Evolutionary conservation across 2,888 invertebrate species (phyloP).

Genomic region (Lithophane semibrunnea): DNA sequence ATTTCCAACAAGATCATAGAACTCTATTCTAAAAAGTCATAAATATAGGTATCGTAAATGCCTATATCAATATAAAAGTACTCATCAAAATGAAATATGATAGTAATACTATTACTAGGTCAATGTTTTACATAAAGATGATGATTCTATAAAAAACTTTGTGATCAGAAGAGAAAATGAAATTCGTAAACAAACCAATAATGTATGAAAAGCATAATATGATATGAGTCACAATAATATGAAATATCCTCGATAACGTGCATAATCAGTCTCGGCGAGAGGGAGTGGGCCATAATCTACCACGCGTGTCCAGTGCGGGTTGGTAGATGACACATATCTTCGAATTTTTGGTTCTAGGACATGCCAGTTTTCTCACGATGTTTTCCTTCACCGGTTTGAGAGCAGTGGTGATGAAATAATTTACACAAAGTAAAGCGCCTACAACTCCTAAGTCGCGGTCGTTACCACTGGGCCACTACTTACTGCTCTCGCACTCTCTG

Average conservation of each 20-base stretch:
- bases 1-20: constrained; percentile 37
- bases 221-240: constrained; percentile 5
- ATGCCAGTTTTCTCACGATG: too few species aligned
- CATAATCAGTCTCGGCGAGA: too few species aligned
- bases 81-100: constrained; percentile 51
- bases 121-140: constrained; percentile 20
- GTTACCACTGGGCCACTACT: too few species aligned
- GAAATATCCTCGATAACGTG: background rate
- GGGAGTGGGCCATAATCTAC: too few species aligned
- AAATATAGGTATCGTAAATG: constrained; percentile 54
- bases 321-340: too few species aligned
- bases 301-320: too few species aligned
- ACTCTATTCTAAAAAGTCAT: constrained; percentile 51
- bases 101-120: constrained; percentile 18
- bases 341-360: too few species aligned
- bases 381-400: too few species aligned
- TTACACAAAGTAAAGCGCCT: too few species aligned
- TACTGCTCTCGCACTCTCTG: too few species aligned
- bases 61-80: constrained; percentile 35
- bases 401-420: too few species aligned
- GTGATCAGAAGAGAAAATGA: background rate
- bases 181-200: background rate
- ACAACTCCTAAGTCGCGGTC: too few species aligned
- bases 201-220: background rate
- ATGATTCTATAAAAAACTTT: constrained; percentile 23